These are phyloP conservation scores for Halichondria panicea DNA, from an alignment of 37 sponge, comb jelly and placozoan species.

Conservation along the genomic window DNA sequence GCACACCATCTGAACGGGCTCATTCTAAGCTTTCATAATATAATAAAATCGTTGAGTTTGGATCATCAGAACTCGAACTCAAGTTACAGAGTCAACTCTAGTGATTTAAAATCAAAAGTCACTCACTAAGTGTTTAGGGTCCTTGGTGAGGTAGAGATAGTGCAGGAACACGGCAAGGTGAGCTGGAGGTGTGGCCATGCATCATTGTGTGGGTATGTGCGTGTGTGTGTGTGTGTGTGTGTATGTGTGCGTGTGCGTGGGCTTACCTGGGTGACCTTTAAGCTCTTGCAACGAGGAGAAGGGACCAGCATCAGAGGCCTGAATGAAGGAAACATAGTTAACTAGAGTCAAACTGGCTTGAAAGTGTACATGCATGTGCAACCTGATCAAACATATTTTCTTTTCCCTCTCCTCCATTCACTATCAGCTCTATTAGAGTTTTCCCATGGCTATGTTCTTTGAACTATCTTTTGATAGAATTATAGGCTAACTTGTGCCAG, in stretches of 20 bases:
- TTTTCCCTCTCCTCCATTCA: too few relatives aligned
- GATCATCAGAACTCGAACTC: too few relatives aligned
- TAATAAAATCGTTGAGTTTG: too few relatives aligned
- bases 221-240: not conserved
- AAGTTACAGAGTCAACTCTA: too few relatives aligned
- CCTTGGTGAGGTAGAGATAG: slow-evolving; percentile 51
- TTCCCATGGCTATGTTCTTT: too few relatives aligned
- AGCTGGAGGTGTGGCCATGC: slow-evolving; percentile 12
- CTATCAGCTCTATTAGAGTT: too few relatives aligned
- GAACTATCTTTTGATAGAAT: too few relatives aligned
- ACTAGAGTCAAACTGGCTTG: too few relatives aligned
- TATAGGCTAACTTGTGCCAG: too few relatives aligned
- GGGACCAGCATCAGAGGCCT: slow-evolving; percentile 52
- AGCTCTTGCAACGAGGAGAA: slow-evolving; percentile 65
- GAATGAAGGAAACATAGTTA: slow-evolving; percentile 1
- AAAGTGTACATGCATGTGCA: not conserved
- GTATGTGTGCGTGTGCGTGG: not conserved
- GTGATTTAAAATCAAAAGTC: too few relatives aligned
- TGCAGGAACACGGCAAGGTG: slow-evolving; percentile 69
- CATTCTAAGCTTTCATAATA: too few relatives aligned
- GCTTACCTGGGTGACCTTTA: slow-evolving; percentile 52
- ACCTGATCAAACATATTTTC: not conserved
- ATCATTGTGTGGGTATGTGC: not conserved
- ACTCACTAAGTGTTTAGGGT: slow-evolving; percentile 71
- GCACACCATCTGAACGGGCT: too few relatives aligned